Conservation (phyloP, 2,113 vertebrate genomes). For the Rhynchomys soricoides region DNA sequence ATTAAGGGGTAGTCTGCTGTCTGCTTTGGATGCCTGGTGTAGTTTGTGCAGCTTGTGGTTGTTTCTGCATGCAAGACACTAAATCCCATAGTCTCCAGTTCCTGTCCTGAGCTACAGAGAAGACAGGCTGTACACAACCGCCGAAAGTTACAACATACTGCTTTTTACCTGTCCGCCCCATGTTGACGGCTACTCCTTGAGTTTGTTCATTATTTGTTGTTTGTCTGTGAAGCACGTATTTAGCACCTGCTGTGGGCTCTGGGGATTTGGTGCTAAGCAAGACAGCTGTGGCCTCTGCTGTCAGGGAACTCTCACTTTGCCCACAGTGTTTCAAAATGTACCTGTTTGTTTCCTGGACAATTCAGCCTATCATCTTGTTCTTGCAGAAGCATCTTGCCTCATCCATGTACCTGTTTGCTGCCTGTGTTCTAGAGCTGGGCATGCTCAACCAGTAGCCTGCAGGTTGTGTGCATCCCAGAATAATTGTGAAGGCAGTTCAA, state of each 20-base stretch:
- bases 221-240: neutral
- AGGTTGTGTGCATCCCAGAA: neutral
- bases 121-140: neutral
- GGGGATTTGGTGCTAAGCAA: neutral
- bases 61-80: neutral
- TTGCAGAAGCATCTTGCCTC: neutral
- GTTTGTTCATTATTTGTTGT: neutral
- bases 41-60: no score
- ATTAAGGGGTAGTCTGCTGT: neutral
- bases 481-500: neutral
- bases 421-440: neutral
- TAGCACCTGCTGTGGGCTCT: neutral
- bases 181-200: neutral
- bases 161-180: neutral
- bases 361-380: neutral
- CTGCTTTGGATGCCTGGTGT: neutral
- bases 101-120: neutral
- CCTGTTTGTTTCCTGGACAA: neutral
- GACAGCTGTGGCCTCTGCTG: neutral
- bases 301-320: neutral
- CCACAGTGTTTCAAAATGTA: neutral
- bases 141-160: neutral
- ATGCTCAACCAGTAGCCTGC: neutral
- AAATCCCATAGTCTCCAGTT: neutral
- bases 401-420: neutral